Base-by-base conservation (phyloP, 2,888 invertebrate species). In the Apocheima hispidaria region DNA sequence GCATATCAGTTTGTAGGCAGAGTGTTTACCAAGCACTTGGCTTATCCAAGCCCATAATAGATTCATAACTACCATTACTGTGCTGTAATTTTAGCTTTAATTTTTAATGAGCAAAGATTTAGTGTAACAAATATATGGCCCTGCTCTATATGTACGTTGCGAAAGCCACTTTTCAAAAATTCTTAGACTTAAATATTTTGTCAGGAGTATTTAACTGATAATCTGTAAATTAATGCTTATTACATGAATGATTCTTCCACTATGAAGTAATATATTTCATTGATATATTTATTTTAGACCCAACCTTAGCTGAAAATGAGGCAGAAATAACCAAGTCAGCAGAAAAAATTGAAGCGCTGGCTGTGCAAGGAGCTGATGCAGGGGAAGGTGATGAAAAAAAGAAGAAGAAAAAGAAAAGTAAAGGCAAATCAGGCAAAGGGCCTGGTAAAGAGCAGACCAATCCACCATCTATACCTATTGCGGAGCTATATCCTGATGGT, bases 391-490 rank as follows among this genome's bases (percentile, higher is more conserved):
- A 94, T 66, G 92, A 93, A 21, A 94, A 94, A 74, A 94, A 93
- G 59, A 94, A 94, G 78, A 94, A 95, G 72, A 94, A 95, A 77
- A 95, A 96, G 88, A 95, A 96, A 86, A 93, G 95, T 68, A 94
- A 94, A 74, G 93, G 93, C 61, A 95, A 94, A 68, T 90, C 93
- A 53, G 75, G 85, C 69, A 88, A 88, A 71, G 79, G 80, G 7
- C 69, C 79, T 9, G 74, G 74, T 4, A 93, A 93, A 65, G 92
- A 90, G 68, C 97, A 97, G 86, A 97, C 97, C 0, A 94, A 96
- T 83, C 97, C 98, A 14, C 98, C 99, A 9, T 94, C 96, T n/a
- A 94, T 98, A 74, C 96, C 99, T 0, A 96, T 99, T 68, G 93
- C 95, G 2, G 96, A 98, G 54, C 93, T 99, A 18, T 99, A 95